A percentile compares a stretch with the other conserved stretches of the same genome.
Evolutionary conservation across 2,888 invertebrate species (phyloP).

Genomic region (Oscheius sp.): DNA sequence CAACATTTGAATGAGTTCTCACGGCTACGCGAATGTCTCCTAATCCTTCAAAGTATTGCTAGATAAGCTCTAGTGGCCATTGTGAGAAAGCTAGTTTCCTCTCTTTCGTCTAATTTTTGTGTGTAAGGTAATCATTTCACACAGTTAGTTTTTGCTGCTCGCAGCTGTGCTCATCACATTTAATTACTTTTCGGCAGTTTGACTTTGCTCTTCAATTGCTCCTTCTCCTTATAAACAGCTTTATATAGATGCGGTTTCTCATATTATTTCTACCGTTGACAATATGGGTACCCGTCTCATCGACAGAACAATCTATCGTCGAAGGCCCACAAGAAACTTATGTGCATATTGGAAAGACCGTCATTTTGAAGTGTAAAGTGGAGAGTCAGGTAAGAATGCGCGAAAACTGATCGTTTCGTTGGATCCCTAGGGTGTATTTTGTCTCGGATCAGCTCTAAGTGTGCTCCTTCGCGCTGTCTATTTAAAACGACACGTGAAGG

Average conservation of each 20-base stretch:
- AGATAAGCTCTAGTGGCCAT: conserved; percentile 15
- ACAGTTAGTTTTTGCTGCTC: conserved; percentile 5
- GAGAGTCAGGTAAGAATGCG: conserved; percentile 60
- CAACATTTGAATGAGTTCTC: conserved; percentile 24
- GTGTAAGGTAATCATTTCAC: conserved; percentile 11
- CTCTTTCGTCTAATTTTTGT: not conserved
- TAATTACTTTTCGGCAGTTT: conserved; percentile 20
- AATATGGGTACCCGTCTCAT: conserved; percentile 13
- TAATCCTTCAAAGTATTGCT: conserved; percentile 21
- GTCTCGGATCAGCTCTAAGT: conserved; percentile 20
- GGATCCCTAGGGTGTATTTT: conserved; percentile 18
- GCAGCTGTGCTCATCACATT: conserved; percentile 21
- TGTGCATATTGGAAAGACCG: conserved; percentile 55
- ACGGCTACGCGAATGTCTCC: conserved; percentile 26
- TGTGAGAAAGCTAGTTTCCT: conserved; percentile 11
- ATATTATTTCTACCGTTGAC: conserved; percentile 38
- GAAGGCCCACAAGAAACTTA: conserved; percentile 55
- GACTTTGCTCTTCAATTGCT: not conserved
- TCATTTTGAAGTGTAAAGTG: conserved; percentile 59
- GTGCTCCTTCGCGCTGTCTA: conserved; percentile 24
- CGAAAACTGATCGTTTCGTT: conserved; percentile 11
- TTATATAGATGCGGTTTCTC: not conserved
- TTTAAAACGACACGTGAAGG: conserved; percentile 12
- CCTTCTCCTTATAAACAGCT: not conserved
- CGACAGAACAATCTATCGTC: conserved; percentile 51